These are phyloP conservation scores for Heteropelma amictum DNA, from an alignment of 2,888 invertebrate genomes.

Conservation along the genomic window DNA sequence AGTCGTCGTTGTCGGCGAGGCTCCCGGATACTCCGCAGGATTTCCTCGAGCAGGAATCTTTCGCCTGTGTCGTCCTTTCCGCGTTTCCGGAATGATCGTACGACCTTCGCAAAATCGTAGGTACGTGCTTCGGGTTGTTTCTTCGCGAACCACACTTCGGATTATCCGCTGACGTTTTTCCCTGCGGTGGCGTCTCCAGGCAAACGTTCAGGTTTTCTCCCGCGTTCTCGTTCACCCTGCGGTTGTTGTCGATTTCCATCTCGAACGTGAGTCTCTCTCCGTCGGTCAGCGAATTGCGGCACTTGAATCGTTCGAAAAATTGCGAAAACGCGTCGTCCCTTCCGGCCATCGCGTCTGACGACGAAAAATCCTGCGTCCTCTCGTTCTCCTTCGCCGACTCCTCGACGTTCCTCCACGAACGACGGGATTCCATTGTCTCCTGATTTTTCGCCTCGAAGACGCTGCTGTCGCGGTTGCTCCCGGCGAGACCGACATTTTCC, in stretches of 20 bases:
- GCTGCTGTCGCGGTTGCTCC: background rate
- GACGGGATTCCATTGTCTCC: background rate
- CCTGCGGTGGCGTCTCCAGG: background rate
- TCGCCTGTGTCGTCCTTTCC: background rate
- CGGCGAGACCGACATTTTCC: background rate
- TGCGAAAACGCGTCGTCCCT: conserved; percentile 16
- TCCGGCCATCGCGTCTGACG: background rate
- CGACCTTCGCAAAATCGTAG: conserved; percentile 44
- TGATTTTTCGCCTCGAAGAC: background rate
- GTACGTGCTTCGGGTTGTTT: conserved; percentile 43
- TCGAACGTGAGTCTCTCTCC: background rate
- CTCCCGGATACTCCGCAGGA: background rate
- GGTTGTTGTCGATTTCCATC: conserved; percentile 1
- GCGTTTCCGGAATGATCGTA: conserved; percentile 12
- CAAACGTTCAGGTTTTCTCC: background rate
- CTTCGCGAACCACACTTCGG: background rate
- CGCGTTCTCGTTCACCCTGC: background rate
- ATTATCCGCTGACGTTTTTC: background rate
- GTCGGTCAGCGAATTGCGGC: background rate
- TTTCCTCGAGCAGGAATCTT: background rate
- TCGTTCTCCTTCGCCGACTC: background rate
- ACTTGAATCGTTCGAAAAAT: conserved; percentile 29
- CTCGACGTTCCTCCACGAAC: background rate
- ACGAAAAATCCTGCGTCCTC: background rate
- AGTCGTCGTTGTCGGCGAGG: background rate